These are phyloP conservation scores for Heloderma charlesbogerti DNA, from an alignment of 2,113 vertebrate species.

Conservation along the genomic window DNA sequence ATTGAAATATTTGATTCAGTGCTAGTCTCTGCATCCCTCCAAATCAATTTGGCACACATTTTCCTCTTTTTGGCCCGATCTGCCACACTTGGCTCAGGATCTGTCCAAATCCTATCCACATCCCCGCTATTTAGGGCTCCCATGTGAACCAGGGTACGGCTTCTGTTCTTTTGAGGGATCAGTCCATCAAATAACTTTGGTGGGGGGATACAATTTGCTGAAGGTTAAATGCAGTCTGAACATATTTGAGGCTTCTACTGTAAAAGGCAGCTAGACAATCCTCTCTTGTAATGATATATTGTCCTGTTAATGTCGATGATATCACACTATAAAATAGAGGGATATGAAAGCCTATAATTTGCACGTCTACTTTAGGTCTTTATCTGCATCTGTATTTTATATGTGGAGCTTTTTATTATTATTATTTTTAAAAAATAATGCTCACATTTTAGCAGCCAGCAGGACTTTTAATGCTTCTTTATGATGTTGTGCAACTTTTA, in stretches of 20 bases:
- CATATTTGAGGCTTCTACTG: not conserved
- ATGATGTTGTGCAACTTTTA: slow-evolving; percentile 48
- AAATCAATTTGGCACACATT: not conserved
- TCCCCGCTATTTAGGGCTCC: not conserved
- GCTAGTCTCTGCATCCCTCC: too few relatives aligned
- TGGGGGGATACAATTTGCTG: not conserved
- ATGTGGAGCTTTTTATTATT: not conserved
- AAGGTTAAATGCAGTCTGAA: slow-evolving; percentile 7
- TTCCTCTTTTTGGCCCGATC: not conserved
- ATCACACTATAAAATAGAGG: slow-evolving; percentile 23
- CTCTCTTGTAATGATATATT: slow-evolving; percentile 5
- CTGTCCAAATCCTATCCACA: not conserved
- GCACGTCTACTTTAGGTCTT: not conserved
- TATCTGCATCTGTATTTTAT: slow-evolving; percentile 45
- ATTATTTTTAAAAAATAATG: not conserved
- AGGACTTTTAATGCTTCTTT: slow-evolving; percentile 30
- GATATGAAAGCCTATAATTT: slow-evolving; percentile 28
- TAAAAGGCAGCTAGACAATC: not conserved
- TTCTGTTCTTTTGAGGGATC: not conserved
- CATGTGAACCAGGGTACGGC: not conserved
- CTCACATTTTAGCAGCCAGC: slow-evolving; percentile 28
- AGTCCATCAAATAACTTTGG: accelerated
- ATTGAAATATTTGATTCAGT: too few relatives aligned
- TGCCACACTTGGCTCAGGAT: not conserved
- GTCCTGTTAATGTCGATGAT: slow-evolving; percentile 28